These are phyloP conservation scores for Bombyx mori DNA, from an alignment of 1,140 invertebrate species.

Conservation along the genomic window ASM3026992v2 NC_085116.1:7926001-7926500, in stretches of 20 bases:
- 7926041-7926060: not conserved
- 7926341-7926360: slow-evolving; percentile 52
- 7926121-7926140: slow-evolving; percentile 56
- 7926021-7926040: not conserved
- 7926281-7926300: slow-evolving; percentile 22
- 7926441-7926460: not conserved
- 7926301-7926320: slow-evolving; percentile 45
- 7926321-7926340: slow-evolving; percentile 48
- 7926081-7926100: slow-evolving; percentile 19
- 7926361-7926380: slow-evolving; percentile 63
- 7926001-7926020: not conserved
- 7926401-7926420: slow-evolving; percentile 21
- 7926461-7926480: slow-evolving; percentile 1
- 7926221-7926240: slow-evolving; percentile 62
- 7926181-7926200: slow-evolving; percentile 66
- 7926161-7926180: slow-evolving; percentile 56
- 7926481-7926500: too few species aligned
- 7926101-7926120: slow-evolving; percentile 62
- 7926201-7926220: slow-evolving; percentile 69
- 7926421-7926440: slow-evolving; percentile 5
- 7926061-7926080: slow-evolving; percentile 4
- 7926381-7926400: slow-evolving; percentile 53
- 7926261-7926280: slow-evolving; percentile 24
- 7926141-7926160: slow-evolving; percentile 31
- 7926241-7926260: slow-evolving; percentile 30